These are phyloP conservation scores for Ctenicera cuprea DNA, from an alignment of 2,888 invertebrate species.

Conservation along the genomic window DNA sequence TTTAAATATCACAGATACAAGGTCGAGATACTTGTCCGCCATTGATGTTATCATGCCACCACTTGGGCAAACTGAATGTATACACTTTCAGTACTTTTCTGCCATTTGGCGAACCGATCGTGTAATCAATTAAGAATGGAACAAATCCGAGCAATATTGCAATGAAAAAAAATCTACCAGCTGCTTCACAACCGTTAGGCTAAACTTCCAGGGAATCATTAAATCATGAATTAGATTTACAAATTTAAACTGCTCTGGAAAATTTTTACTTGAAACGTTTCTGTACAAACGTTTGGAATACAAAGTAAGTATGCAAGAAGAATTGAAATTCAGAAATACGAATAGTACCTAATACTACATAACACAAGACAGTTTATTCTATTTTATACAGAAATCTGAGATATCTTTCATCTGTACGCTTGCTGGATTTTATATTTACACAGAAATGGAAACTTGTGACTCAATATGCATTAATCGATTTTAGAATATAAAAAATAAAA, in stretches of 20 bases:
- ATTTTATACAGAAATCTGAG: conserved; percentile 22
- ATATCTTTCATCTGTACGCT: conserved; percentile 27
- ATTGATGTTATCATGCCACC: conserved; percentile 56
- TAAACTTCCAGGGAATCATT: neutral
- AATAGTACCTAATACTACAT: neutral
- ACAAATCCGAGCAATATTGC: neutral
- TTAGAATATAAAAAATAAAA: conserved; percentile 3
- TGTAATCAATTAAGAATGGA: neutral
- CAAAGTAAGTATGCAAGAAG: conserved; percentile 11
- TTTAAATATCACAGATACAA: conserved; percentile 63
- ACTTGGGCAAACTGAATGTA: conserved; percentile 34
- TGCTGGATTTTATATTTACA: conserved; percentile 16
- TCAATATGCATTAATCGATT: conserved; percentile 2
- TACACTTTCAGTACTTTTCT: conserved; percentile 16
- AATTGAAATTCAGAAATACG: conserved; percentile 7
- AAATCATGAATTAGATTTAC: conserved; percentile 7
- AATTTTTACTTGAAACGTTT: conserved; percentile 3
- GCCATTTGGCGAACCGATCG: neutral
- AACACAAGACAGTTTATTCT: neutral
- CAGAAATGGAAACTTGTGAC: conserved; percentile 30
- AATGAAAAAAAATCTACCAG: neutral
- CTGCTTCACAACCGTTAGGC: too few relatives aligned
- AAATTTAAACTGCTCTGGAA: conserved; percentile 5
- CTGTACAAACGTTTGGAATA: conserved; percentile 3
- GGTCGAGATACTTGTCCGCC: conserved; percentile 57